Conservation (phyloP, 2,888 invertebrate genomes). For the Podabrus alpinus region DNA sequence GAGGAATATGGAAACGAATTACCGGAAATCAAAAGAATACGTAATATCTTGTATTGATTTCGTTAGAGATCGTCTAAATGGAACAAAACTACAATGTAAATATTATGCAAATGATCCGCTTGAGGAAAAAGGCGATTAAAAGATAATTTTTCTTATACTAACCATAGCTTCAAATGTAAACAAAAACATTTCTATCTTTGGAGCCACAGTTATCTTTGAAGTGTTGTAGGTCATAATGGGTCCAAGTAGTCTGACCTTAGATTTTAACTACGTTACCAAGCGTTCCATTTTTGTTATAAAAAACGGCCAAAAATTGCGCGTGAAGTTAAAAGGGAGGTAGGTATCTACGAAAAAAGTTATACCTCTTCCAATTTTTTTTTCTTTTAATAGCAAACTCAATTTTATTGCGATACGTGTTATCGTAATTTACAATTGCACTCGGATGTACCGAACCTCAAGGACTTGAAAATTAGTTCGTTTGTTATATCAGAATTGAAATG, state of each 20-base stretch:
- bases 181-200: background rate
- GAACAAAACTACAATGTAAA: background rate
- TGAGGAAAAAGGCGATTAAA: background rate
- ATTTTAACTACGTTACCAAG: background rate
- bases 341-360: too few species aligned
- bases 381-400: too few species aligned
- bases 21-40: background rate
- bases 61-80: background rate
- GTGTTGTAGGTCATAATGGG: slow-evolving; percentile 20
- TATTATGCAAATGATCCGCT: background rate
- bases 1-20: background rate
- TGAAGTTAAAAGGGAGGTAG: too few species aligned
- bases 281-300: background rate
- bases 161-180: slow-evolving; percentile 7
- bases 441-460: too few species aligned
- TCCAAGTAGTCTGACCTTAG: slow-evolving; percentile 25
- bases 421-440: too few species aligned
- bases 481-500: too few species aligned
- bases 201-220: slow-evolving; percentile 24
- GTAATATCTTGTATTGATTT: too few species aligned
- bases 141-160: background rate
- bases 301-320: too few species aligned
- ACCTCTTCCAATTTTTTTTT: too few species aligned
- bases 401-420: too few species aligned
- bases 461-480: too few species aligned